Conservation (phyloP, 2,797 vertebrate species). For the Nyctibius grandis region DNA sequence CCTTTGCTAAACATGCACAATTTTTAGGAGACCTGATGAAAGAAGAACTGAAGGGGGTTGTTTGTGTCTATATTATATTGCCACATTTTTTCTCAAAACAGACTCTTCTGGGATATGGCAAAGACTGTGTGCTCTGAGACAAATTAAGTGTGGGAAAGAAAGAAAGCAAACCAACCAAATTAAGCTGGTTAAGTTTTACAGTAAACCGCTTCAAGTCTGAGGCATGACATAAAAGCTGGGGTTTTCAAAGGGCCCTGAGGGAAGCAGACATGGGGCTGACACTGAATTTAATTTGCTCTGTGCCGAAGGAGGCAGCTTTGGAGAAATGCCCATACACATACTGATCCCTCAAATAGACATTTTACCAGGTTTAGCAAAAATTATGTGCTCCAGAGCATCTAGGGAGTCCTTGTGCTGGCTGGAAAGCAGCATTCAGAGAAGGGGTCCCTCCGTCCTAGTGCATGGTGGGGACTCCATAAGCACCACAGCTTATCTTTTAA, state of each 20-base stretch:
- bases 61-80: background rate
- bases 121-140: background rate
- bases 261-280: background rate
- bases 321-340: background rate
- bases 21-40: background rate
- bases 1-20: background rate
- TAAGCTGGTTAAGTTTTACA: conserved; percentile 20
- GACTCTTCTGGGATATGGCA: background rate
- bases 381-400: background rate
- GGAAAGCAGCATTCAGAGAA: background rate
- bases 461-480: background rate
- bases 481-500: background rate
- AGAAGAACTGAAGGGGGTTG: background rate
- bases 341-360: background rate
- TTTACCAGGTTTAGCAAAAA: conserved; percentile 18
- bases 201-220: background rate
- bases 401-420: background rate
- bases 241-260: conserved; percentile 20
- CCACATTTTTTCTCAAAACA: background rate
- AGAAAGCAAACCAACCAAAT: conserved; percentile 13
- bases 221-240: background rate
- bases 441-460: background rate
- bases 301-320: conserved; percentile 5
- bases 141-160: background rate
- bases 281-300: conserved; percentile 33